These are phyloP conservation scores for Psittacara wagleri DNA, from an alignment of 2,113 vertebrate species.

Conservation along the genomic window DNA sequence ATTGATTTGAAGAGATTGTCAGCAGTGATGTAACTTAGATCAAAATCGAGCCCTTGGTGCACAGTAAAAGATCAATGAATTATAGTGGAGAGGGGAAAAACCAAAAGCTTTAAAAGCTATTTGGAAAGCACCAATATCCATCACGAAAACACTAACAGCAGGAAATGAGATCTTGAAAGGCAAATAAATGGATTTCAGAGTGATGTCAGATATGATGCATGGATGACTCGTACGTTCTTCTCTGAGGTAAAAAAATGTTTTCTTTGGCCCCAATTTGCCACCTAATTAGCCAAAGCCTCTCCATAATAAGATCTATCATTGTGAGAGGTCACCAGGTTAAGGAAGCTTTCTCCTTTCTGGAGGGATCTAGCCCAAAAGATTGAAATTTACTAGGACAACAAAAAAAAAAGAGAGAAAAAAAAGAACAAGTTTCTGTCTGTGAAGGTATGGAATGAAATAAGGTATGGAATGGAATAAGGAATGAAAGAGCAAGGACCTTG, in stretches of 20 bases:
- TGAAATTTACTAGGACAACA: not conserved
- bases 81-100: not conserved
- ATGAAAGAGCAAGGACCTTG: not conserved
- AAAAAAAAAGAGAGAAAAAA: not conserved
- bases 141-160: not conserved
- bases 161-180: not conserved
- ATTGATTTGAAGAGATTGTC: not conserved
- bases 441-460: not conserved
- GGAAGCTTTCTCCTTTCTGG: not conserved
- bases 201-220: not conserved
- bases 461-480: not conserved
- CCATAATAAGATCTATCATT: not conserved
- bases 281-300: not conserved
- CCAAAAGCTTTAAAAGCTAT: not conserved
- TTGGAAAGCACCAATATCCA: constrained; percentile 21
- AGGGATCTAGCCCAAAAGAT: not conserved
- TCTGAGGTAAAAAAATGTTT: not conserved
- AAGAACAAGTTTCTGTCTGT: not conserved
- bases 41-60: not conserved
- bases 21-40: not conserved
- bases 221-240: not conserved
- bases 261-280: not conserved
- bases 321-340: not conserved
- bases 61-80: not conserved
- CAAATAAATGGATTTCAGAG: constrained; percentile 29